Conservation (phyloP, 2,797 vertebrate genomes). For the Trematomus bernacchii region DNA sequence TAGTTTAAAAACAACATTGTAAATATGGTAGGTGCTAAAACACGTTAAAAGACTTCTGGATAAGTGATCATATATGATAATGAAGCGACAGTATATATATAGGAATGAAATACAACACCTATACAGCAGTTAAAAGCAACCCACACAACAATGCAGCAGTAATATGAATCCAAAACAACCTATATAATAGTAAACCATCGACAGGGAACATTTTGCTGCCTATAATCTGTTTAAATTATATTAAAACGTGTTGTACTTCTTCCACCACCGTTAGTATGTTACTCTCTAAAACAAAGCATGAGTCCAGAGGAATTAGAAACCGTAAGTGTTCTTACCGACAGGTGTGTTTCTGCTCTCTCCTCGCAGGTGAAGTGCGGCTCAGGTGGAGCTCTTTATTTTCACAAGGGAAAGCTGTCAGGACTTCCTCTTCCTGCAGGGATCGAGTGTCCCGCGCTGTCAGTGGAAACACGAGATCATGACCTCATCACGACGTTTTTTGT, state of each 20-base stretch:
- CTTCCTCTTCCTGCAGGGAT: constrained; percentile 48
- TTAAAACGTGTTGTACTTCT: background rate
- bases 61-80: too few species aligned
- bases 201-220: too few species aligned
- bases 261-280: background rate
- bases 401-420: constrained; percentile 39
- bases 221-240: too few species aligned
- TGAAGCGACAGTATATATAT: too few species aligned
- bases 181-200: background rate
- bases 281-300: background rate
- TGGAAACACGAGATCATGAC: constrained; percentile 41
- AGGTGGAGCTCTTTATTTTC: constrained; percentile 30
- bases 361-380: constrained; percentile 41
- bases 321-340: constrained; percentile 54
- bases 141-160: background rate
- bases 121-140: background rate
- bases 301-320: background rate
- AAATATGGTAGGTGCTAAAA: too few species aligned
- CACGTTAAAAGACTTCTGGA: too few species aligned
- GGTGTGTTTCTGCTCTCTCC: constrained; percentile 27
- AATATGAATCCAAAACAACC: background rate
- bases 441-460: constrained; percentile 58
- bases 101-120: background rate
- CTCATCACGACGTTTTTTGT: constrained; percentile 23
- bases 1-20: too few species aligned